Evolutionary conservation across 2,888 invertebrate genomes (phyloP).

Genomic region (Amphimallon solstitiale): DNA sequence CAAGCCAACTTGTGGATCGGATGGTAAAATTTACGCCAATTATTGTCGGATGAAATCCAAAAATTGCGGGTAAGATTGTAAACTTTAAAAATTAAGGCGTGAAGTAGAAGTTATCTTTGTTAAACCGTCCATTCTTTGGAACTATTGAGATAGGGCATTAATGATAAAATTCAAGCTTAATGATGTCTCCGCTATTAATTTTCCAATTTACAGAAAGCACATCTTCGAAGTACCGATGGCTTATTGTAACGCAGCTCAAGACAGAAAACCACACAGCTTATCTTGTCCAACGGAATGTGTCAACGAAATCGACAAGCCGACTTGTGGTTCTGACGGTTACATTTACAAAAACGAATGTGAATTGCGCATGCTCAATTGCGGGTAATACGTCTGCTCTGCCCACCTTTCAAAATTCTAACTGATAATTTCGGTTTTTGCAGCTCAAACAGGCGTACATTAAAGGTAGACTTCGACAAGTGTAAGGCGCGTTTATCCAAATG

Average conservation of each 20-base stretch:
- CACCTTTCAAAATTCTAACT: background rate
- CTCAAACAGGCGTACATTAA: constrained; percentile 69
- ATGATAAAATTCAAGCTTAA: too few relatives aligned
- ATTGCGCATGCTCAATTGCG: constrained; percentile 88
- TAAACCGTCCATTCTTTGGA: too few relatives aligned
- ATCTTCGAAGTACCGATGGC: constrained; percentile 93
- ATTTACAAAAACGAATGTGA: constrained; percentile 90
- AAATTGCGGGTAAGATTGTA: constrained; percentile 83
- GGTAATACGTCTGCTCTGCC: constrained; percentile 66
- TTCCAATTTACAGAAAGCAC: constrained; percentile 82
- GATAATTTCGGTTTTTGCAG: constrained; percentile 22
- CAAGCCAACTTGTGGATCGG: constrained; percentile 89
- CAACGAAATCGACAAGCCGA: constrained; percentile 75
- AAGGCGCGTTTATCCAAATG: constrained; percentile 79
- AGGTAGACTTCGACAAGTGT: constrained; percentile 85
- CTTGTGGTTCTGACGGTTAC: constrained; percentile 90
- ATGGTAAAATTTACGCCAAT: constrained; percentile 88
- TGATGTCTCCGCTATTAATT: too few relatives aligned
- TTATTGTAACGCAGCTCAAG: constrained; percentile 81
- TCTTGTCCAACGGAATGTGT: constrained; percentile 80
- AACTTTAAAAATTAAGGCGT: constrained; percentile 21
- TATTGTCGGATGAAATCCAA: constrained; percentile 92
- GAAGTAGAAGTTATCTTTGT: too few relatives aligned
- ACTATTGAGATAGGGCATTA: too few relatives aligned
- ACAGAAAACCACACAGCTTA: constrained; percentile 72